phyloP scores from a whole-genome alignment of 2,888 invertebrate species.

The Tethea ocularis region DNA sequence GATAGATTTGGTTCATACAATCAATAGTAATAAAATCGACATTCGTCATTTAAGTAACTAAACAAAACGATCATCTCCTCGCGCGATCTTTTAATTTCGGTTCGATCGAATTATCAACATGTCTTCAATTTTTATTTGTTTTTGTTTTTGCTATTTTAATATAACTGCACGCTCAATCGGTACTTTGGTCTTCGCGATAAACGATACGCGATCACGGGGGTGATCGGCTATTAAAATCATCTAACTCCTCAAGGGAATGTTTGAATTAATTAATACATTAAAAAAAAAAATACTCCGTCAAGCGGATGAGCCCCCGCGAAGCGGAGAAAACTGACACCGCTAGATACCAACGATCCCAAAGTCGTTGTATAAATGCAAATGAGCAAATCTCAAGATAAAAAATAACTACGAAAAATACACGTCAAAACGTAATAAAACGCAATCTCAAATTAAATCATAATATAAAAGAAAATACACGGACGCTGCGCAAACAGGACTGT shows the following conservation, averaged over 20 bases:
- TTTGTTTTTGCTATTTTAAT: constrained; percentile 9
- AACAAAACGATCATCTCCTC: constrained; percentile 31
- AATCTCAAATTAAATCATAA: constrained; percentile 50
- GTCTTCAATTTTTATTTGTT: constrained; percentile 8
- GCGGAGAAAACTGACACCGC: not conserved
- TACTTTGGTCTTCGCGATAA: constrained; percentile 36
- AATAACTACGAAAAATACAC: constrained; percentile 56
- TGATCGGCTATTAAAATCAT: constrained; percentile 21
- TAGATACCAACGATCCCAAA: not conserved
- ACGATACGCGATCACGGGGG: constrained; percentile 18
- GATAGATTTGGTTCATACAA: constrained; percentile 33
- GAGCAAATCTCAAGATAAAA: constrained; percentile 51
- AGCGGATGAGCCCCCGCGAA: constrained; percentile 23
- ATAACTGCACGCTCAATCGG: not conserved
- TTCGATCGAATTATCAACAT: constrained; percentile 18
- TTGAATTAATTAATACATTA: constrained; percentile 45
- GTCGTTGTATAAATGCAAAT: constrained; percentile 68
- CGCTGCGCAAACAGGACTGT: constrained; percentile 13
- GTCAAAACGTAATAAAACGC: constrained; percentile 65
- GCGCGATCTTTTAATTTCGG: constrained; percentile 31
- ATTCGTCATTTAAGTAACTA: constrained; percentile 36
- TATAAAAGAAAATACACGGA: constrained; percentile 40
- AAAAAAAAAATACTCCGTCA: constrained; percentile 41
- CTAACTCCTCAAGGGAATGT: constrained; percentile 55
- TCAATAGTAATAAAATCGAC: constrained; percentile 23